phyloP scores from a whole-genome alignment of 2,888 invertebrate species.

The Zhuqinia jingwanae region DNA sequence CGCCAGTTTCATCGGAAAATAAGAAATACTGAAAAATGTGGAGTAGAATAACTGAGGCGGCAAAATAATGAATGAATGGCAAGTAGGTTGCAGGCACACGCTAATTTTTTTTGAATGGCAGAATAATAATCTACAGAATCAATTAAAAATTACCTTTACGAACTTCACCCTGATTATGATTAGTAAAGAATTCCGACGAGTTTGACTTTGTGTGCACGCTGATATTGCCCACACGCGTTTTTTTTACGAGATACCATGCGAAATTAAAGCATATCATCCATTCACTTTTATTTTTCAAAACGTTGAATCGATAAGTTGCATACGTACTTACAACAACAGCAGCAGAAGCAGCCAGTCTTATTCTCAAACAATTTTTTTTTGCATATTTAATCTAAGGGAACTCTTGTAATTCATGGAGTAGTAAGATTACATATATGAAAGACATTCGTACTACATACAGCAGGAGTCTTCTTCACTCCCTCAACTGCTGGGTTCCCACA shows the following conservation, averaged over 20 bases:
- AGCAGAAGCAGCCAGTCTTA: background rate
- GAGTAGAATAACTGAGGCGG: too few species aligned
- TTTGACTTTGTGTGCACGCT: background rate
- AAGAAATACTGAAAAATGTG: too few species aligned
- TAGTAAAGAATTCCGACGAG: background rate
- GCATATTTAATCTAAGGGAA: too few species aligned
- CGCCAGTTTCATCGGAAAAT: too few species aligned
- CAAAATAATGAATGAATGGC: background rate
- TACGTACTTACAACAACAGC: constrained; percentile 7
- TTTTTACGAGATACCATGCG: constrained; percentile 6
- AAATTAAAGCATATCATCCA: constrained; percentile 30
- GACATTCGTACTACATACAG: background rate
- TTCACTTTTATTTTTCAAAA: constrained; percentile 16
- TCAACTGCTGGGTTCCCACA: constrained; percentile 57
- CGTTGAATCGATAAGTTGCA: constrained; percentile 25
- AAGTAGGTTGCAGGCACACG: constrained; percentile 19
- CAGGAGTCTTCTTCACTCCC: constrained; percentile 5
- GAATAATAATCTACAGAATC: too few species aligned
- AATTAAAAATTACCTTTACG: constrained; percentile 38
- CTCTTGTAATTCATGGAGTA: background rate
- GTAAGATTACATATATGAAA: background rate
- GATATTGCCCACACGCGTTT: constrained; percentile 39
- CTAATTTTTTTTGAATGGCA: background rate
- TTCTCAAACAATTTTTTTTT: background rate
- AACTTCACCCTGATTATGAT: constrained; percentile 34